phyloP scores from a whole-genome alignment of 2,113 vertebrate species.

The Acanthochromis polyacanthus region DNA sequence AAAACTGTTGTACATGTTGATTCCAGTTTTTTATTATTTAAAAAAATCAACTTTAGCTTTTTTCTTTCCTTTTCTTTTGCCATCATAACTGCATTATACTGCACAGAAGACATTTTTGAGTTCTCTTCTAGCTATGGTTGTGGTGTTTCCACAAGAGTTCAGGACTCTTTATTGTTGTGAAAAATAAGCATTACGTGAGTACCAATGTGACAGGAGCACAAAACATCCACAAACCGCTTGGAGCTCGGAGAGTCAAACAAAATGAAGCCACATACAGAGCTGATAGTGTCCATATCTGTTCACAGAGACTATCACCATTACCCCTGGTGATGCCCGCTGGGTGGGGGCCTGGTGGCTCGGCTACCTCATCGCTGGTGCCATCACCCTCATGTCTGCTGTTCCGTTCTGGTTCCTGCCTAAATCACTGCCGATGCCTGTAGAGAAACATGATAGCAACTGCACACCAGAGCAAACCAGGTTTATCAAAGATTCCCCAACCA shows the following conservation, averaged over 20 bases:
- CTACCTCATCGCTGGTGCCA: slow-evolving; percentile 90
- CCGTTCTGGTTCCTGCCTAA: slow-evolving; percentile 97
- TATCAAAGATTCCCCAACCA: slow-evolving; percentile 82
- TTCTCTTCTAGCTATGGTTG: too few species aligned
- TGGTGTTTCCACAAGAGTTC: too few species aligned
- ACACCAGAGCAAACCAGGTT: slow-evolving; percentile 88
- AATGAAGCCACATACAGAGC: neutral
- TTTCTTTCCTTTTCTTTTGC: too few species aligned
- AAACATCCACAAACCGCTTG: too few species aligned
- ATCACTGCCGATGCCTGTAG: slow-evolving; percentile 81
- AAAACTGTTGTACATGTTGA: too few species aligned
- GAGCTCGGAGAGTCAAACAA: neutral
- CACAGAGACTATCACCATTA: slow-evolving; percentile 88
- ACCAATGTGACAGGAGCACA: too few species aligned
- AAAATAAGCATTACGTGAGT: too few species aligned
- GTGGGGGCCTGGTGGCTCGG: slow-evolving; percentile 98
- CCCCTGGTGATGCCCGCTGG: slow-evolving; percentile 90
- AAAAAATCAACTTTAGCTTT: too few species aligned
- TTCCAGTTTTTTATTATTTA: too few species aligned
- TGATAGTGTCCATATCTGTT: slow-evolving; percentile 11
- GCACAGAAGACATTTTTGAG: too few species aligned
- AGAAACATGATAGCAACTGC: slow-evolving; percentile 80
- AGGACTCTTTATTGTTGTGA: too few species aligned
- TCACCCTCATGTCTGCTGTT: slow-evolving; percentile 88
- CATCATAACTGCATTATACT: too few species aligned